phyloP scores from a whole-genome alignment of 2,888 invertebrate genomes.

The Spodoptera littoralis region DNA sequence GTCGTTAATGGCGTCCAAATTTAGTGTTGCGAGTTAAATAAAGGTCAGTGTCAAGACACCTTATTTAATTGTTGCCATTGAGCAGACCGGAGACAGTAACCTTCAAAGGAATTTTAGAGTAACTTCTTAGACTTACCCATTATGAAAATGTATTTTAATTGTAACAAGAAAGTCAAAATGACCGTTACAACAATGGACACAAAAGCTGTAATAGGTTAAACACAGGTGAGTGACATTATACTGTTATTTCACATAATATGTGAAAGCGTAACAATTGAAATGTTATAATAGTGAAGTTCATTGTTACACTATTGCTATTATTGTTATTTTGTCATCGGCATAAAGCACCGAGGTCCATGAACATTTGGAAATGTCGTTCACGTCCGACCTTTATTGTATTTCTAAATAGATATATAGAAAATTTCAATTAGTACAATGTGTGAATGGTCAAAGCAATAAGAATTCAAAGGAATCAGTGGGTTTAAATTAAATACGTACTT shows the following conservation, averaged over 20 bases:
- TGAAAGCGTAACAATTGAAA: conserved; percentile 41
- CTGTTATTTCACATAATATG: conserved; percentile 38
- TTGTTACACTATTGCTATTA: conserved; percentile 27
- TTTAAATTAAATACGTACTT: conserved; percentile 11
- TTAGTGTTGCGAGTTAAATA: too few relatives aligned
- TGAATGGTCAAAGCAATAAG: conserved; percentile 24
- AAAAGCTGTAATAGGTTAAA: conserved; percentile 16
- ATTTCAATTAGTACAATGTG: conserved; percentile 11
- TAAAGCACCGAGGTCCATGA: conserved; percentile 22
- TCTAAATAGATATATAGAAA: conserved; percentile 16
- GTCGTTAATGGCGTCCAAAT: too few relatives aligned
- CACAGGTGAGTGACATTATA: conserved; percentile 41
- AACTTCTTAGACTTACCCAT: conserved; percentile 6
- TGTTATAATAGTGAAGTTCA: conserved; percentile 40
- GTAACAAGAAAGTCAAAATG: conserved; percentile 25
- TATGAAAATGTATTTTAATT: conserved; percentile 16
- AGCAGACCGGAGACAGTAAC: too few relatives aligned
- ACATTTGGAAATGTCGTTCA: conserved; percentile 35
- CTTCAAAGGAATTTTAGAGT: conserved; percentile 4
- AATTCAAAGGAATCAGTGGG: conserved; percentile 31
- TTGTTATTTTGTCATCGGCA: conserved; percentile 35
- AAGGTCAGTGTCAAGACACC: too few relatives aligned
- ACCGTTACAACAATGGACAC: conserved; percentile 31
- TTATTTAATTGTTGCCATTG: too few relatives aligned
- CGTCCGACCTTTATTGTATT: conserved; percentile 19